Conservation (phyloP, 1,140 invertebrate genomes). For the Wasmannia auropunctata region DNA sequence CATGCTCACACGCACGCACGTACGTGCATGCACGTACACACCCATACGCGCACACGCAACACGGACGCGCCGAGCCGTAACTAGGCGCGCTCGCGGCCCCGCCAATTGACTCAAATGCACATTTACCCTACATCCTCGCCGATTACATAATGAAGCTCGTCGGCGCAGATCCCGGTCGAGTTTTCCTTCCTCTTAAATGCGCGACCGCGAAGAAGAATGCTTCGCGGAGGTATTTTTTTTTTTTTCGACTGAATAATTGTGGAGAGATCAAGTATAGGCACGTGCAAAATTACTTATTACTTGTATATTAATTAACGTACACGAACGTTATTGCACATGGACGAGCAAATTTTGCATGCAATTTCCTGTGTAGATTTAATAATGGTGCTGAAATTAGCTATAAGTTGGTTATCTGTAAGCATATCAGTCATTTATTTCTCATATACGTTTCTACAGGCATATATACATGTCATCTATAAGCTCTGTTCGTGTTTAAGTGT, state of each 20-base stretch:
- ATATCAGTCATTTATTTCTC: background rate
- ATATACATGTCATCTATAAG: background rate
- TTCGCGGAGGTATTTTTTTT: background rate
- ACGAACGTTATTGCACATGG: background rate
- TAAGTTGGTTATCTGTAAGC: background rate
- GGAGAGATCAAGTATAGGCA: background rate
- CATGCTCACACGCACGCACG: conserved; percentile 51
- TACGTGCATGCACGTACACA: conserved; percentile 35
- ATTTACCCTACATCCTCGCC: conserved; percentile 83
- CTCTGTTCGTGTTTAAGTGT: background rate
- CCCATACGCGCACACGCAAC: background rate
- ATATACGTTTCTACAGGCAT: background rate
- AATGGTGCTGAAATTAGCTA: background rate
- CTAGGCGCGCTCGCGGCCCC: conserved; percentile 68
- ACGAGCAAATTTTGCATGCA: background rate
- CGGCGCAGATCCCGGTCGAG: conserved; percentile 37
- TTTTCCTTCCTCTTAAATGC: conserved; percentile 55
- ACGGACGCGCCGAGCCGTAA: conserved; percentile 56
- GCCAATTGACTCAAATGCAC: conserved; percentile 84
- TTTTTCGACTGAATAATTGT: background rate
- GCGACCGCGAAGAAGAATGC: background rate
- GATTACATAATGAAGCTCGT: conserved; percentile 81
- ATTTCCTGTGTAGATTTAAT: background rate
- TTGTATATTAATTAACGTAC: background rate
- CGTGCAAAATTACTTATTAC: background rate